Base-by-base conservation (phyloP, 1,140 invertebrate genomes). In the Tetramorium alpestre region DNA sequence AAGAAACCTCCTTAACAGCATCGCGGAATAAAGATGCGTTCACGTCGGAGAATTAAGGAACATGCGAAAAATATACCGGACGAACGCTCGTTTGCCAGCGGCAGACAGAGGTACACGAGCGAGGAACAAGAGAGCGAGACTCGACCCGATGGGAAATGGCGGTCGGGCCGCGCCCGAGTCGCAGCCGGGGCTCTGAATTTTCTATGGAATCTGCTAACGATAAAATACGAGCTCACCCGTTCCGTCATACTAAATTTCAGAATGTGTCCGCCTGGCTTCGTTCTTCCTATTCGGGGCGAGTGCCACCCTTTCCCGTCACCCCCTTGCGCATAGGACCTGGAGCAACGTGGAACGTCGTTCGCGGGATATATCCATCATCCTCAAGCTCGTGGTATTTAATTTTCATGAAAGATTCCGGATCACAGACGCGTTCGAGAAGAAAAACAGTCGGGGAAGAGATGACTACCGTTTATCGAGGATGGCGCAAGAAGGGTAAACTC, bases 121-220 rank as follows among this genome's bases (percentile, higher is more conserved):
- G 67, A 38, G 25, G 58, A 78, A 44, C 51, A 76, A 54, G 22
- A 22, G 54, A 25, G 25, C 8, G 41, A 41, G 54, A 62, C 11
- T 44, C 62, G 84, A 54, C 28, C 54, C 67, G 54, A 69, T 86
- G 64, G 58, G 76, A 86, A 86, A 69, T 72, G 60, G 85, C 76
- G 49, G 75, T 33, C 54, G 49, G 41, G 85, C 25, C 51, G 51
- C 69, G 56, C 69, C 65, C 49, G 85, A 67, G 84, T 77, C 84
- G 84, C 62, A 47, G 18, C 75, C 64, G 76, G 38, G 33, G 69
- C 58, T 78, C 54, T 85, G 82, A 88, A 81, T 82, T 86, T 81
- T 56, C 82, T 78, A 86, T 89, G 49, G 76, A 73, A 86, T 86
- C 44, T 78, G 84, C 88, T 86, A 88, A 88, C 82, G 76, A 88